Base-by-base conservation (phyloP, 2,888 invertebrate genomes). In the Dascillus cervinus region DNA sequence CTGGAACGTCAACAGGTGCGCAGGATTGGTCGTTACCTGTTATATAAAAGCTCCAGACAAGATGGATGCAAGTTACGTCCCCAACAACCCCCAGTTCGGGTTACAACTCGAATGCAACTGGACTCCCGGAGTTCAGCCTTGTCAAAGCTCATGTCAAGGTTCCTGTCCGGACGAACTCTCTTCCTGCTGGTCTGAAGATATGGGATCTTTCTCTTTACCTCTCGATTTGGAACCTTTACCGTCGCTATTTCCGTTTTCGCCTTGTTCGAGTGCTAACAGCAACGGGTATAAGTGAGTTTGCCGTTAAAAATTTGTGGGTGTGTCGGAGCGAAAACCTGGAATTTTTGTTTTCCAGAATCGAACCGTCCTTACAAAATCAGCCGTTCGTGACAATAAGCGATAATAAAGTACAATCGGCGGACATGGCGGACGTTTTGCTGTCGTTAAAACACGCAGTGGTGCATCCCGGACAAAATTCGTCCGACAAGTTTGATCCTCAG, bases 381-480 rank as follows among this genome's bases (percentile, higher is more conserved):
- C 31, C 28, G 3, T 29, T 29, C 6, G 26, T 57, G 25, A 39
- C 49, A 27, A 46, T 50, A 22, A 49, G 52, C 44, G 42, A 47
- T 11, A 39, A 27, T 3, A 46, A 44, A 30, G 75, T 75, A 39
- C 71, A 71, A 42, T 70, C 75, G 32, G 75, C 78, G 43, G 87
- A 87, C 53, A 82, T 88, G 51, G 87, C 89, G n/a, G 89, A 90
- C 65, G 89, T 89, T 41, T 73, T 91, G 24, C 71, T 90, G 53
- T 87, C 88, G 0, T 67, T 90, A 50, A 90, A 90, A 60, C 87
- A 89, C 60, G 86, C 88, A 22, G 86, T 89, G 34, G 84, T 88
- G 20, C 87, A 87, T 62, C 83, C 87, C 6, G 82, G 79, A 46
- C 71, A 69, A 32, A 33, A 53, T 56, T 65, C 28, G 57, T 5